Conservation (phyloP, 2,888 invertebrate species). For the Aromia moschata region DNA sequence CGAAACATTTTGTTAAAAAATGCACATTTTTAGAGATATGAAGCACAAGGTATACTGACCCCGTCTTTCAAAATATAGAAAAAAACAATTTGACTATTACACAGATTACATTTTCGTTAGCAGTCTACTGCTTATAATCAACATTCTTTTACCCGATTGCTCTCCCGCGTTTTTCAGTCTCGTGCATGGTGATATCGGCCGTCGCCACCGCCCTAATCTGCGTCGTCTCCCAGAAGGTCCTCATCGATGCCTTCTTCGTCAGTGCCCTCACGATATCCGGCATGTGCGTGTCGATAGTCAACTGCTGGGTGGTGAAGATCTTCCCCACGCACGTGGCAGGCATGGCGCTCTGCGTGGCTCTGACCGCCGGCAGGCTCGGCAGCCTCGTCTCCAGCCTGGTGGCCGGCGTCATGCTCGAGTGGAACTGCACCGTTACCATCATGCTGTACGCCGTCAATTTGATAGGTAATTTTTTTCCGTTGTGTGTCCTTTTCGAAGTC, state of each 20-base stretch:
- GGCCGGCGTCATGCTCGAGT: conserved; percentile 36
- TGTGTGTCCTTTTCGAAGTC: no score
- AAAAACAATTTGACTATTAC: no score
- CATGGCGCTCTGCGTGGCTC: conserved; percentile 32
- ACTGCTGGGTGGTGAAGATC: conserved; percentile 36
- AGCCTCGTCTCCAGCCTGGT: conserved; percentile 38
- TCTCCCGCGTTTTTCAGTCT: conserved; percentile 30
- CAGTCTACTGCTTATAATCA: no score
- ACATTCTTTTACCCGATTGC: not conserved
- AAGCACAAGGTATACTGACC: no score
- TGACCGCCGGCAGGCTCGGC: conserved; percentile 33
- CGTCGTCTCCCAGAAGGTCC: conserved; percentile 39
- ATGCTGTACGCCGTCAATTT: conserved; percentile 31
- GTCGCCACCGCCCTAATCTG: conserved; percentile 32
- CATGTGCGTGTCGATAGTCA: conserved; percentile 48
- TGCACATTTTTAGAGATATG: no score
- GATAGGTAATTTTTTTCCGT: conserved; percentile 35
- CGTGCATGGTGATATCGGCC: conserved; percentile 35
- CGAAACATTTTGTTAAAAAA: no score
- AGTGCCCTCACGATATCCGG: conserved; percentile 46
- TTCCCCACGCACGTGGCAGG: conserved; percentile 38
- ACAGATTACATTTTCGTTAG: no score
- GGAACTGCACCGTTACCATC: conserved; percentile 35
- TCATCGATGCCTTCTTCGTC: conserved; percentile 48
- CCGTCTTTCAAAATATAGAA: no score